These are phyloP conservation scores for Boloria euphrosyne DNA, from an alignment of 2,888 invertebrate species.

Conservation along the genomic window DNA sequence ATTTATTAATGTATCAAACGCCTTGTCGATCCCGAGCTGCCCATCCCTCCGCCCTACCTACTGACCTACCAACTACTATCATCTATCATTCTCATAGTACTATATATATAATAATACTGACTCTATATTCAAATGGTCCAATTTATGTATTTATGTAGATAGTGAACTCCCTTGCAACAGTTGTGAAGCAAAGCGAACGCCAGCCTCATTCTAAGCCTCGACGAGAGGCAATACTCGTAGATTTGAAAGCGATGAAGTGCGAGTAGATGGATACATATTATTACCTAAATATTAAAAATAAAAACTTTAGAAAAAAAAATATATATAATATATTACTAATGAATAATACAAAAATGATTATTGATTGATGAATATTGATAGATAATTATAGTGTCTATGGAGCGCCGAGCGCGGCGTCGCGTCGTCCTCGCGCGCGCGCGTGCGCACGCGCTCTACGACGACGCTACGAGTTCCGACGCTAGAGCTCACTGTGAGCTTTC, in stretches of 20 bases:
- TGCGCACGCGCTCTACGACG: background rate
- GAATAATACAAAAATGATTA: constrained; percentile 11
- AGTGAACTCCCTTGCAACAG: background rate
- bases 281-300: background rate
- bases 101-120: background rate
- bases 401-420: background rate
- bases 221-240: background rate
- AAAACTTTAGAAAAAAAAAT: background rate
- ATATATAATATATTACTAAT: constrained; percentile 3
- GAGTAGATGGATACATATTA: too few species aligned
- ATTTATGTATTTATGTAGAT: constrained; percentile 10
- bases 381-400: too few species aligned
- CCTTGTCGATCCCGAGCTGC: too few species aligned
- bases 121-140: constrained; percentile 19
- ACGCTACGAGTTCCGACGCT: background rate
- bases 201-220: background rate
- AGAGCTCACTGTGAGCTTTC: background rate
- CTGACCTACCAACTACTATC: too few species aligned
- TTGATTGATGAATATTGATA: too few species aligned
- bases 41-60: background rate
- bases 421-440: background rate
- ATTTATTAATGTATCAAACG: constrained; percentile 3
- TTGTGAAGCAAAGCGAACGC: background rate
- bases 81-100: too few species aligned
- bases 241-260: too few species aligned